phyloP scores from a whole-genome alignment of 1,140 invertebrate genomes.

The Polyergus mexicanus region DNA sequence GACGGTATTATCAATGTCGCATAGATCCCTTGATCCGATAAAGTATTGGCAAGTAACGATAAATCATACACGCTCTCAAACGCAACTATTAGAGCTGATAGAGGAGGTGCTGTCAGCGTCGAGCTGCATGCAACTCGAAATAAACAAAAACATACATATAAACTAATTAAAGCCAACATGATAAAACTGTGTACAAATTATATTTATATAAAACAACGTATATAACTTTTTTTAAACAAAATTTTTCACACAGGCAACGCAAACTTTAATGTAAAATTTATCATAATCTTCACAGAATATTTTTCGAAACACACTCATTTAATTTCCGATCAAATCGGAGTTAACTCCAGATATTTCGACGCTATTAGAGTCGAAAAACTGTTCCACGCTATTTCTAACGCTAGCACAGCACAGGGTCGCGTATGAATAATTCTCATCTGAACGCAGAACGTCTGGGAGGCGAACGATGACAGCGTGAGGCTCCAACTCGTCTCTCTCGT shows the following conservation, averaged over 20 bases:
- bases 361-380: neutral
- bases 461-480: neutral
- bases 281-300: neutral
- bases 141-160: conserved; percentile 29
- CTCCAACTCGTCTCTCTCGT: conserved; percentile 14
- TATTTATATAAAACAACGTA: no score
- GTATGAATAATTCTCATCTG: conserved; percentile 30
- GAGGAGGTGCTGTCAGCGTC: conserved; percentile 75
- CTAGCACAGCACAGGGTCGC: neutral
- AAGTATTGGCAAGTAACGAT: conserved; percentile 83
- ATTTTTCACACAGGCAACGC: neutral
- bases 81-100: conserved; percentile 81
- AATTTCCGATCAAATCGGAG: neutral
- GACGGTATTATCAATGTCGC: conserved; percentile 78
- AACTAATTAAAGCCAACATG: conserved; percentile 36
- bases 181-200: neutral
- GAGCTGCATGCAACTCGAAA: conserved; percentile 68
- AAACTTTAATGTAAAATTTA: neutral
- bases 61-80: conserved; percentile 83
- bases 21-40: conserved; percentile 82
- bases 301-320: no score
- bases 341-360: neutral
- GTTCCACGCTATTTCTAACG: neutral
- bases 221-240: neutral
- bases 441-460: conserved; percentile 24